A percentile compares a stretch with the other conserved stretches of the same genome.
These are phyloP conservation scores for Planiliza haematocheilus DNA, from an alignment of 2,113 vertebrate species.

Conservation along the genomic window DNA sequence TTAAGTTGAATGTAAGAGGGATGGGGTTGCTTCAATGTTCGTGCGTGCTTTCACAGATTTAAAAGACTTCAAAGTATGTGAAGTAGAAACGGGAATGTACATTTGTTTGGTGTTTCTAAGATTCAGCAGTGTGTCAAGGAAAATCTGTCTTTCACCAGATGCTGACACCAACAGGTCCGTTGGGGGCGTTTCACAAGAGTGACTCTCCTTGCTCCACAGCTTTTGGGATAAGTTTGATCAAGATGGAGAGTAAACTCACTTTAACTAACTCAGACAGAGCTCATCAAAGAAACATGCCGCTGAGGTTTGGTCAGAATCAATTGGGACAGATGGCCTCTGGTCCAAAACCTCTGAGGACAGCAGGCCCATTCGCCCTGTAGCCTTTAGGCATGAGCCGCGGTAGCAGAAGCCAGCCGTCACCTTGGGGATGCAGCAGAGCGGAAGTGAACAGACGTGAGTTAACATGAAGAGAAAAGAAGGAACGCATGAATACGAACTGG, in stretches of 20 bases:
- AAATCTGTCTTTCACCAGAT: constrained; percentile 31
- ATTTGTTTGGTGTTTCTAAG: constrained; percentile 23
- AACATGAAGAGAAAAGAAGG: constrained; percentile 74
- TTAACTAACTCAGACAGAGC: constrained; percentile 74
- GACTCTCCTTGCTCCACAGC: constrained; percentile 17
- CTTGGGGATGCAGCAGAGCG: constrained; percentile 61
- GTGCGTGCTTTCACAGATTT: constrained; percentile 13
- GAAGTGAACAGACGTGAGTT: constrained; percentile 67
- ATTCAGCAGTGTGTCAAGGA: constrained; percentile 21
- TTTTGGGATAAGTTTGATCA: constrained; percentile 62
- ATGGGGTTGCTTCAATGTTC: constrained; percentile 22
- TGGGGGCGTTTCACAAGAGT: constrained; percentile 20
- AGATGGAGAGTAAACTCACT: constrained; percentile 51
- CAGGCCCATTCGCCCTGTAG: constrained; percentile 47
- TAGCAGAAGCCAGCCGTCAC: constrained; percentile 67
- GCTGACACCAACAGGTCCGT: constrained; percentile 21
- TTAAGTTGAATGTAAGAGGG: constrained; percentile 53
- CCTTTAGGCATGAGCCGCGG: constrained; percentile 59
- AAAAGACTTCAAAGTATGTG: background rate
- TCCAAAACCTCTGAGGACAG: constrained; percentile 66
- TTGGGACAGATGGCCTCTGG: constrained; percentile 56
- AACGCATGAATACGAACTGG: constrained; percentile 52
- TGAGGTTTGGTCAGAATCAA: constrained; percentile 73
- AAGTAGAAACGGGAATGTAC: constrained; percentile 12
- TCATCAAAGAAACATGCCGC: constrained; percentile 81